These are phyloP conservation scores for Amphiprion ocellaris DNA, from an alignment of 2,113 vertebrate species.

Conservation along the genomic window DNA sequence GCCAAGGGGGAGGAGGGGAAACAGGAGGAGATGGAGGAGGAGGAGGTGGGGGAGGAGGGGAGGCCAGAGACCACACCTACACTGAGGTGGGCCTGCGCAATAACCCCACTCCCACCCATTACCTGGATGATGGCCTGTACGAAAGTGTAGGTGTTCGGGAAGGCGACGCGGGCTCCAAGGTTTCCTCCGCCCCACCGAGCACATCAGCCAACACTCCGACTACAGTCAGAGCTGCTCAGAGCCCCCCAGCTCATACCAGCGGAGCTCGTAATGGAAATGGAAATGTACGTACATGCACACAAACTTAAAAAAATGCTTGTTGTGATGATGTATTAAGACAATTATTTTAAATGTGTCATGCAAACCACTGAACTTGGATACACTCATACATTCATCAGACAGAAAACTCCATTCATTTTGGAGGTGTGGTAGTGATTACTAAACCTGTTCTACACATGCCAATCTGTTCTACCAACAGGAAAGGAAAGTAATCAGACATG, in stretches of 20 bases:
- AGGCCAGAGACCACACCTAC: slow-evolving; percentile 81
- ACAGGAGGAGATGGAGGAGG: slow-evolving; percentile 47
- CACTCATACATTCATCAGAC: neutral
- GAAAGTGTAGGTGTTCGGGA: slow-evolving; percentile 82
- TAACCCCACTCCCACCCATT: slow-evolving; percentile 72
- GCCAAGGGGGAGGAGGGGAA: slow-evolving; percentile 62
- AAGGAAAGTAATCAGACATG: neutral
- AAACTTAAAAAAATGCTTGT: too few relatives aligned
- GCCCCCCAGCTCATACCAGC: slow-evolving; percentile 55
- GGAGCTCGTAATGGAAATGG: slow-evolving; percentile 58
- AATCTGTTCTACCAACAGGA: neutral
- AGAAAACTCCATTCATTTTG: neutral
- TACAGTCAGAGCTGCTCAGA: slow-evolving; percentile 57
- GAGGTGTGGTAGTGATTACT: neutral
- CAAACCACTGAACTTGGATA: too few relatives aligned
- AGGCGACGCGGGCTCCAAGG: slow-evolving; percentile 52
- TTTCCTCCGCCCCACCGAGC: slow-evolving; percentile 42
- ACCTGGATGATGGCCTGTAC: slow-evolving; percentile 83
- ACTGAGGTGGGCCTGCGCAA: slow-evolving; percentile 81
- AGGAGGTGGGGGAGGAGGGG: slow-evolving; percentile 54
- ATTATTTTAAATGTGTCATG: too few relatives aligned
- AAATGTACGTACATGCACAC: slow-evolving; percentile 56
- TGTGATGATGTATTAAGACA: too few relatives aligned
- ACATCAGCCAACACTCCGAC: slow-evolving; percentile 63
- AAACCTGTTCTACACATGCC: neutral